phyloP scores from a whole-genome alignment of 2,888 invertebrate genomes.

The Acanthosoma haemorrhoidale region DNA sequence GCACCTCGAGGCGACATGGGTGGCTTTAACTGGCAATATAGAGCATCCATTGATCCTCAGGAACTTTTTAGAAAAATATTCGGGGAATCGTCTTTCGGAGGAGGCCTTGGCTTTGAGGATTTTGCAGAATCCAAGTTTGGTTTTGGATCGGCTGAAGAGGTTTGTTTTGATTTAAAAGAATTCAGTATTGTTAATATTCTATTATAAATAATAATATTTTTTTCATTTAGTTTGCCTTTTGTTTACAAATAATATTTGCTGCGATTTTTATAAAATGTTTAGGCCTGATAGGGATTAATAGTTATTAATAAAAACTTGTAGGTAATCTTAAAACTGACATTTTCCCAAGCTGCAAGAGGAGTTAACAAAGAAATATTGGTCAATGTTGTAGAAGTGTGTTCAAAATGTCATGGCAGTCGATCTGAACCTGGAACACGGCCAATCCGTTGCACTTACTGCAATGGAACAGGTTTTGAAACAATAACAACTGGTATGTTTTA shows the following conservation, averaged over 20 bases:
- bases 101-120: constrained; percentile 60
- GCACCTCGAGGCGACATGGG: constrained; percentile 52
- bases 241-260: too few relatives aligned
- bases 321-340: constrained; percentile 81
- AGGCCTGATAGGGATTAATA: too few relatives aligned
- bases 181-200: not conserved
- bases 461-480: constrained; percentile 94
- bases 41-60: constrained; percentile 87
- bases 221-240: not conserved
- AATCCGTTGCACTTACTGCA: constrained; percentile 82
- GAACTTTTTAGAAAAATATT: constrained; percentile 95
- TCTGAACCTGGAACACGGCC: constrained; percentile 90
- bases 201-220: not conserved
- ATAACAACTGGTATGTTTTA: constrained; percentile 59
- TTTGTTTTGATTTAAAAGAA: constrained; percentile 45
- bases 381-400: constrained; percentile 89
- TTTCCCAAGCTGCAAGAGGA: constrained; percentile 91
- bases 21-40: constrained; percentile 76
- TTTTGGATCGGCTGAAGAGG: constrained; percentile 87
- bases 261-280: too few relatives aligned
- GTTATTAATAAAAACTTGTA: too few relatives aligned
- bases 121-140: constrained; percentile 86
- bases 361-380: constrained; percentile 87
- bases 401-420: constrained; percentile 77
- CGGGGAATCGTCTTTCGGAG: constrained; percentile 69